Base-by-base conservation (phyloP, 2,888 invertebrate species). In the Steinernema hermaphroditum region DNA sequence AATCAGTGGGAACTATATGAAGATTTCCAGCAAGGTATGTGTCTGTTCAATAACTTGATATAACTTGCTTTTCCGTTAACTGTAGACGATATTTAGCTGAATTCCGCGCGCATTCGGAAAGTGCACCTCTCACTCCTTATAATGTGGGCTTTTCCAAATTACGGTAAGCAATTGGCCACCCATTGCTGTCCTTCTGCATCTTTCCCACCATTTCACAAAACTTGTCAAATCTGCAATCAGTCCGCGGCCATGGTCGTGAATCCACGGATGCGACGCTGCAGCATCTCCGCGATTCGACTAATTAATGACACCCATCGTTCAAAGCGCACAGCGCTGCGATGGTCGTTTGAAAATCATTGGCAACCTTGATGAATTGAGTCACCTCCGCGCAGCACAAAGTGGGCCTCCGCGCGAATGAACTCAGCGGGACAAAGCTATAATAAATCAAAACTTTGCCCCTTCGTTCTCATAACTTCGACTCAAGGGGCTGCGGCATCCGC, bases 361-460 rank as follows among this genome's bases (percentile, higher is more conserved):
- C 62, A 62, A 62, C 62, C 62, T 62, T 62, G 62, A 62, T 62
- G 62, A 62, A 62, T 62, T 62, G 62, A 62, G 29, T 12, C 54
- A 16, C 32, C 29, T 29, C 62, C 6, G 9, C 62, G 27, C 54
- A 22, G 27, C 34, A 32, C 62, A 62, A 29, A 62, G 62, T 62
- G 62, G 62, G 50, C 50, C 62, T 16, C 32, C 46, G 34, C 62
- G 62, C 62, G 62, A 50, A 24, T 50, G 22, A n/a, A 50, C 12
- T 50, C 24, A 24, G 46, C 4, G 24, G 62, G 62, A 62, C 62
- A 62, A 62, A 62, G 62, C 62, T 14, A 46, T 4, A 32, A 32
- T 62, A 62, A 62, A 62, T 62, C 62, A 62, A 54, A 62, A 62
- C 27, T 62, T 62, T 62, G 16, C 16, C 62, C 32, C 32, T 2